Evolutionary conservation across 2,113 vertebrate species (phyloP), one percentile per base, ranked within the genome.

Genomic region (Abramis brama): DNA sequence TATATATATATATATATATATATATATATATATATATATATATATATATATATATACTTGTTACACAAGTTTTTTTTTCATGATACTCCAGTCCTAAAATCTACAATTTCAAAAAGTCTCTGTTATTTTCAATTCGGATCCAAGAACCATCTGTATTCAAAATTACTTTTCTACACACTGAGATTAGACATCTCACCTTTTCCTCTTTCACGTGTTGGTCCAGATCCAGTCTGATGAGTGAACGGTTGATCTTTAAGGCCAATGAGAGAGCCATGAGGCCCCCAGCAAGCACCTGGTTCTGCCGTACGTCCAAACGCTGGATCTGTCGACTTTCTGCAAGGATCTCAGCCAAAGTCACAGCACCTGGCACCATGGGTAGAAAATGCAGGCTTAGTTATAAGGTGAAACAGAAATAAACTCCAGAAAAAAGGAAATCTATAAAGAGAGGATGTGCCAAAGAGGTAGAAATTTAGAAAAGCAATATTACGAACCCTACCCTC

Each of bases 311-410:
- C 89, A 92, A 86, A 0, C 62, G 86, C 85, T 90, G 91, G 39
- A 92, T 91, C 13, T 86, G 21, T 52, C 43, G 83, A 7, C 87
- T 73, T 50, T 94, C 92, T 0, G 90, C 94, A 0, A 95, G 83
- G 84, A 94, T 91, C 90, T 96, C 94, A 0, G 94, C 95, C 89
- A 94, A 30, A 0, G 93, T 90, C 84, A 92, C 92, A 1, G 90
- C 90, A 39, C 91, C 91, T 93, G 62, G n/a, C 25, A 52, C 1
- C 0, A 12, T 52, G 5, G 27, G 2, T 30, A 78, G 33, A 82
- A 19, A 43, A 23, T 27, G 79, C 62, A 59, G 12, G 19, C 59
- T 33, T 50, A 0, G 50, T 52, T 70, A 79, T 36, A 52, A 30
- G 10, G 66, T 19, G 27, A 33, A 25, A 77, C 3, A 17, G 9